Conservation (phyloP, 2,797 vertebrate species). For the Syndactyla subalaris region DNA sequence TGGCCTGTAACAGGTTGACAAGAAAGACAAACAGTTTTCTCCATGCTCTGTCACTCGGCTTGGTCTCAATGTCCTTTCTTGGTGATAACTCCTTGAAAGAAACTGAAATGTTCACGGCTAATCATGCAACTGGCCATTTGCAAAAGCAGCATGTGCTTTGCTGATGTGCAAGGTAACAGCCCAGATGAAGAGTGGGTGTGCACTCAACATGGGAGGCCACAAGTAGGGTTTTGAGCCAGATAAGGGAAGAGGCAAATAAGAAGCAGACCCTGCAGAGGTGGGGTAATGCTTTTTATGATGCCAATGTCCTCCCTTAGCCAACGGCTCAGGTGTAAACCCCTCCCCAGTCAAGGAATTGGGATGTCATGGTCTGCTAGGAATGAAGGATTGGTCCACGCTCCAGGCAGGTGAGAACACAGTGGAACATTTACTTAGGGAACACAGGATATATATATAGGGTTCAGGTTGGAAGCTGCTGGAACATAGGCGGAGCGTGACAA, state of each 20-base stretch:
- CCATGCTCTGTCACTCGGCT: neutral
- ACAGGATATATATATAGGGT: too few relatives aligned
- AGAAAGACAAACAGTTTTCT: neutral
- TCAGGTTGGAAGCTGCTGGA: too few relatives aligned
- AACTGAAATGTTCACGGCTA: neutral
- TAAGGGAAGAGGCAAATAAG: neutral
- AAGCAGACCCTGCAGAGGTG: too few relatives aligned
- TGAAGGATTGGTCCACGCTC: too few relatives aligned
- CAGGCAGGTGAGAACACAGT: too few relatives aligned
- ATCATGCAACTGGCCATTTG: neutral
- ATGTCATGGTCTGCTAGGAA: too few relatives aligned
- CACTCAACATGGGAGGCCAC: neutral
- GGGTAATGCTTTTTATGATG: neutral
- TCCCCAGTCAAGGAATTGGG: accelerated
- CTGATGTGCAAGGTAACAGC: neutral
- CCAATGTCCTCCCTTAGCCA: neutral
- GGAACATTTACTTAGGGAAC: too few relatives aligned
- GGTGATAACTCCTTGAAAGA: neutral
- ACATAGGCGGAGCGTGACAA: too few relatives aligned
- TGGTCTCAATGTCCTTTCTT: neutral
- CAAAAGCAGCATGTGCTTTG: neutral
- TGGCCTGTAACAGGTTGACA: neutral
- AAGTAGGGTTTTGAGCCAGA: neutral
- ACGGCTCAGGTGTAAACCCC: neutral
- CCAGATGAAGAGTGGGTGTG: neutral